Evolutionary conservation across 2,797 vertebrate species (phyloP), one percentile per base, ranked within the genome.

Genomic region (Sarcoramphus papa): DNA sequence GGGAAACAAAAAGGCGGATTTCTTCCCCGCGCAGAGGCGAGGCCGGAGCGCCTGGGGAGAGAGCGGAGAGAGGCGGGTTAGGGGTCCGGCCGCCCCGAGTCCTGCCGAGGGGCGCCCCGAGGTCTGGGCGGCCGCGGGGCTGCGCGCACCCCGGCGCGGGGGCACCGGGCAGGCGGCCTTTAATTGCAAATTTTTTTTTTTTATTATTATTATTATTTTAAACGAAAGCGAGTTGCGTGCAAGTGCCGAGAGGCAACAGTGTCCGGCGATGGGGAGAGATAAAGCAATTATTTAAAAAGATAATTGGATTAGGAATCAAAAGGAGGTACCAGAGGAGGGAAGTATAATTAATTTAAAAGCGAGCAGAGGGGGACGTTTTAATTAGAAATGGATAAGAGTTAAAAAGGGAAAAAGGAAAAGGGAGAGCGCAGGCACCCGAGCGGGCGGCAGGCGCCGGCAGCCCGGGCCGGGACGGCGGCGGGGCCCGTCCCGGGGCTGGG

Each of bases 301-400:
- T 97, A 97, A 97, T 97, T 97, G 97, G 96, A 97, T 97, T 97
- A 97, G 94, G 95, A 97, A 97, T 95, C 96, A 90, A 95, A 97
- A 94, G 85, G 96, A 97, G 95, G 90, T 83, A 89, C 90, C 90
- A 88, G 95, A 97, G 91, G 91, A 92, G 94, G 92, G 88, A 89
- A 92, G 93, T 83, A 93, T 96, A 97, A 96, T 97, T 97, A 95
- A 96, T 96, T 95, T 92, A 94, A 94, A 85, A 95, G 89, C 63
- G 93, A 93, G 56, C 85, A 94, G 94, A 96, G 93, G 91, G 96
- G 96, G 94, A 94, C 77, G 88, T 90, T 95, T 95, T 96, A 97
- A 97, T 97, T 96, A 95, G 96, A 94, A 95, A 91, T 70, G 92
- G 93, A 51, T 86, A 88, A 95, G 94, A 95, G 85, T 89, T 90